Evolutionary conservation across 2,113 vertebrate genomes (phyloP).

Genomic region (Paradoxurus hermaphroditus): DNA sequence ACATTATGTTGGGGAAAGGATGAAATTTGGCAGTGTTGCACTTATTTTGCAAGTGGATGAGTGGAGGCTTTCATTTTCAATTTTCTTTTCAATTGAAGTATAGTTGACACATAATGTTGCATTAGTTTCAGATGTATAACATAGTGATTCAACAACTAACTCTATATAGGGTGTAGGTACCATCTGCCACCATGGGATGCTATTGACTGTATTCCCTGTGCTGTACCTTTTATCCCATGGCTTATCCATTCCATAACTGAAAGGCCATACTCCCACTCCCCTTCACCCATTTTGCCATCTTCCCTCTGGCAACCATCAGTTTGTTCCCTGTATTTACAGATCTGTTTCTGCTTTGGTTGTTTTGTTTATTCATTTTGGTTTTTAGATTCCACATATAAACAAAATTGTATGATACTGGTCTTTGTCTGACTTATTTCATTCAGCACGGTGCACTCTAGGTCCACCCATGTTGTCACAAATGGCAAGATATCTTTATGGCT

Average conservation of each 20-base stretch:
- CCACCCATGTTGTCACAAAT: not conserved
- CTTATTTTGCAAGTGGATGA: conserved; percentile 24
- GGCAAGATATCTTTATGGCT: not conserved
- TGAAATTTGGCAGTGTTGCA: not conserved
- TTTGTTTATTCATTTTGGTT: not conserved
- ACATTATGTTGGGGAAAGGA: not conserved
- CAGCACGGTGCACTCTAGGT: not conserved
- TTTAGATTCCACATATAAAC: not conserved
- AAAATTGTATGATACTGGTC: not conserved
- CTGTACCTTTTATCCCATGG: not conserved
- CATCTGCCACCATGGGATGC: not conserved
- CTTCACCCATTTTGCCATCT: not conserved
- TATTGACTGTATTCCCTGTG: not conserved
- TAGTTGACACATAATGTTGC: not conserved
- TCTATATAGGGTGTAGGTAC: not conserved
- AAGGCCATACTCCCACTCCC: not conserved
- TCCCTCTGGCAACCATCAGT: not conserved
- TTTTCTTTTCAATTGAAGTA: not conserved
- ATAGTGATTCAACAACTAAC: not conserved
- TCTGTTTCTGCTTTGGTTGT: not conserved
- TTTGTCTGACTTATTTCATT: not conserved
- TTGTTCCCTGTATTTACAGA: not conserved
- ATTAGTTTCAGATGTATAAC: not conserved
- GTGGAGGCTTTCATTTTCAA: not conserved
- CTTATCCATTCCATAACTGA: not conserved